These are phyloP conservation scores for Lamprotornis superbus DNA, from an alignment of 2,113 vertebrate species.

Conservation along the genomic window DNA sequence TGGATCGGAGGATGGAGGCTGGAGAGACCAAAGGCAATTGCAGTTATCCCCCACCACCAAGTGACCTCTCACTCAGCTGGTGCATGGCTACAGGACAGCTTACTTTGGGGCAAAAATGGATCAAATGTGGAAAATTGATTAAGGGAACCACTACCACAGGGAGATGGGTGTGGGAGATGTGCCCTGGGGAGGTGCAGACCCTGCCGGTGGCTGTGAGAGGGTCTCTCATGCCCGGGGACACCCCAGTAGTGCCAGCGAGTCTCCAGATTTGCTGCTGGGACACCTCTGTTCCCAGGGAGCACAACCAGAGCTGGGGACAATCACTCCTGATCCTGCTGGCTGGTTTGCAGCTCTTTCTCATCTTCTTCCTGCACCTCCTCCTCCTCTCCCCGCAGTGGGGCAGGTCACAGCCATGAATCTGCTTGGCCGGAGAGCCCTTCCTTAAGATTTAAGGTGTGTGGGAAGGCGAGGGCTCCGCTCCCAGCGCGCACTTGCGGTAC, in stretches of 20 bases:
- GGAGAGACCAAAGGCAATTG: neutral
- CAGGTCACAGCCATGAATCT: neutral
- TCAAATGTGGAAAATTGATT: neutral
- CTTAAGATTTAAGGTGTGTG: neutral
- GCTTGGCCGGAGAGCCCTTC: neutral
- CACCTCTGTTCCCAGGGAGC: neutral
- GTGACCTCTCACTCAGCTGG: neutral
- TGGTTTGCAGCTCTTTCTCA: neutral
- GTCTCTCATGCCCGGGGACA: neutral
- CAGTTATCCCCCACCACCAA: neutral
- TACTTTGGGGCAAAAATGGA: neutral
- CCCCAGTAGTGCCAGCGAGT: too few species aligned
- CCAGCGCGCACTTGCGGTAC: rapidly evolving
- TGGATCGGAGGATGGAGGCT: neutral
- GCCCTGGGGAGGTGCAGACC: neutral
- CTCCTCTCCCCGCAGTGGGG: rapidly evolving
- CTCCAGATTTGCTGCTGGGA: neutral
- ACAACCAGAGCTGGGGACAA: rapidly evolving
- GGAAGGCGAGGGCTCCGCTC: rapidly evolving
- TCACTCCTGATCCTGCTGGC: rapidly evolving
- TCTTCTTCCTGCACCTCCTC: neutral
- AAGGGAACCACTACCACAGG: neutral
- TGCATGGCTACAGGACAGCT: rapidly evolving
- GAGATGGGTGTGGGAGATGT: neutral
- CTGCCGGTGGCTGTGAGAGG: rapidly evolving